phyloP scores from a whole-genome alignment of 2,888 invertebrate species.

The Luperina testacea region DNA sequence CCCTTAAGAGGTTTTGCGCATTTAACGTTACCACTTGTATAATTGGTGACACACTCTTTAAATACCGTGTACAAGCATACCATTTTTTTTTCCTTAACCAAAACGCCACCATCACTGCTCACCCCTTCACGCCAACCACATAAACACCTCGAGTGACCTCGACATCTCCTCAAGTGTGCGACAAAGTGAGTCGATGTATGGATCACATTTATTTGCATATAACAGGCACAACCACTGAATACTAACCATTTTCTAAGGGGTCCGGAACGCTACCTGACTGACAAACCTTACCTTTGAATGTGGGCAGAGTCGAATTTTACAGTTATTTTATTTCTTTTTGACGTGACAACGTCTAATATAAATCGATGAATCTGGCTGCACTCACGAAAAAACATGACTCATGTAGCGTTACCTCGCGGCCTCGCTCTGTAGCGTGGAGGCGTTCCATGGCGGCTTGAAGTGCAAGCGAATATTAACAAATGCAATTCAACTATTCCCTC shows the following conservation, averaged over 20 bases:
- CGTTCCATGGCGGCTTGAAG: too few species aligned
- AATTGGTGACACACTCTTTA: background rate
- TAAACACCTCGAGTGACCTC: constrained; percentile 5
- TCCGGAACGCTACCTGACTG: constrained; percentile 39
- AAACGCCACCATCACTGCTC: background rate
- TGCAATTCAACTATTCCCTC: too few species aligned
- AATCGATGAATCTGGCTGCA: too few species aligned
- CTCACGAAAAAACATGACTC: too few species aligned
- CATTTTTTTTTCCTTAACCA: background rate
- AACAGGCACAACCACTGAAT: constrained; percentile 39
- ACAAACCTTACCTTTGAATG: constrained; percentile 20
- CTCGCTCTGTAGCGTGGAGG: too few species aligned
- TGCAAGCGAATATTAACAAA: too few species aligned
- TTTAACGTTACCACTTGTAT: too few species aligned
- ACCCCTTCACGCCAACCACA: background rate
- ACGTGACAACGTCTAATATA: too few species aligned
- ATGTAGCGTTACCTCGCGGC: too few species aligned
- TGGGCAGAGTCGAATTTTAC: constrained; percentile 7
- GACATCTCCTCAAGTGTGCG: constrained; percentile 39
- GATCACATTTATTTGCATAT: constrained; percentile 58
- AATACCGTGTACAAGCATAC: background rate
- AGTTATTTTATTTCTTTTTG: constrained; percentile 24
- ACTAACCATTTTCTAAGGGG: constrained; percentile 42
- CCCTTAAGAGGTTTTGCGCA: too few species aligned
- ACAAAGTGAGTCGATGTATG: constrained; percentile 51